Percentiles rank a stretch among this genome's conserved stretches.
phyloP scores from a whole-genome alignment of 2,797 vertebrate genomes.

The Poeciliopsis gracilis region DNA sequence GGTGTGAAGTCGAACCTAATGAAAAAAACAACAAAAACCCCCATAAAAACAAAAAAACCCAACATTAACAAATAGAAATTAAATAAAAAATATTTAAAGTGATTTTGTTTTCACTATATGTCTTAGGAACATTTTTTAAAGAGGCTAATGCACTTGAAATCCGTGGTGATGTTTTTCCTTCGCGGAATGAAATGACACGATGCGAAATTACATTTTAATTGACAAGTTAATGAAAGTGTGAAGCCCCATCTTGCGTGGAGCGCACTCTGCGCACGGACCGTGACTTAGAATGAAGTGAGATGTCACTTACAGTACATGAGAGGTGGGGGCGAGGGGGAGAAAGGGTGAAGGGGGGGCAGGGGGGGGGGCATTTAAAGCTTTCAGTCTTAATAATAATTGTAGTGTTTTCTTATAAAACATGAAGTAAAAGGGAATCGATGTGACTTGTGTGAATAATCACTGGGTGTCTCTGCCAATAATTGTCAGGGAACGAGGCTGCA shows the following conservation, averaged over 20 bases:
- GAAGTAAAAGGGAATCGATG: slow-evolving; percentile 20
- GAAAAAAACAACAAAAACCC: neutral
- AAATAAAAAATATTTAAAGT: too few relatives aligned
- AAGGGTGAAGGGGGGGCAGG: too few relatives aligned
- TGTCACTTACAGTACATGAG: slow-evolving; percentile 54
- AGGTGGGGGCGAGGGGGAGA: slow-evolving; percentile 5
- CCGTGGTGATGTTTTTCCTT: slow-evolving; percentile 35
- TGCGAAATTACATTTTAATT: slow-evolving; percentile 60
- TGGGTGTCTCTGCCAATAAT: slow-evolving; percentile 22
- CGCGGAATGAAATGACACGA: slow-evolving; percentile 47
- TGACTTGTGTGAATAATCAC: slow-evolving; percentile 24
- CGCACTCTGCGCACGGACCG: slow-evolving; percentile 37
- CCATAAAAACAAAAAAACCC: too few relatives aligned
- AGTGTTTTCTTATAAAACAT: slow-evolving; percentile 11
- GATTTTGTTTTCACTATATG: neutral
- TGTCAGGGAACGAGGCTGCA: slow-evolving; percentile 1
- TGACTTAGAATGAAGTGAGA: slow-evolving; percentile 49
- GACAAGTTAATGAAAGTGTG: slow-evolving; percentile 56
- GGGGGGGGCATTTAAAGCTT: slow-evolving; percentile 16
- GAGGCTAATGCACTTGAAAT: slow-evolving; percentile 21
- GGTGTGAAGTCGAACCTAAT: slow-evolving; percentile 36
- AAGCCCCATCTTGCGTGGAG: slow-evolving; percentile 30
- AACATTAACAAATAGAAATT: too few relatives aligned
- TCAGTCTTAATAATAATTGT: slow-evolving; percentile 21
- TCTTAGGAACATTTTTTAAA: slow-evolving; percentile 16